Conservation (phyloP, 2,888 invertebrate species). For the Heliconius aoede region DNA sequence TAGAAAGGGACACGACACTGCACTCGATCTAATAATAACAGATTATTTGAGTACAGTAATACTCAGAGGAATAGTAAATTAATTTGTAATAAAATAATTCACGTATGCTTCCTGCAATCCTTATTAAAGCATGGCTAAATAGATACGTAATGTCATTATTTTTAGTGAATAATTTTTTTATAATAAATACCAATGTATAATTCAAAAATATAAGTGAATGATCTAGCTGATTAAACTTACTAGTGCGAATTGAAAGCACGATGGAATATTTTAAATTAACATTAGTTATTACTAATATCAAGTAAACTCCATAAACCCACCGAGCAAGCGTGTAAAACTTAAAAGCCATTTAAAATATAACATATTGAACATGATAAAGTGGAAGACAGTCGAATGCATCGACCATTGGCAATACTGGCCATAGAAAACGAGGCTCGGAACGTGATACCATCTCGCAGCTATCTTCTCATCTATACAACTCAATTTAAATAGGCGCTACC, state of each 20-base stretch:
- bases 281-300: not conserved
- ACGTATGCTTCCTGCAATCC: not conserved
- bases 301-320: not conserved
- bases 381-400: constrained; percentile 36
- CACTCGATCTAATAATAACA: not conserved
- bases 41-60: not conserved
- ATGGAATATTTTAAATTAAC: not conserved
- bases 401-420: constrained; percentile 40
- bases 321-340: not conserved
- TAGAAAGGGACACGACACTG: not conserved
- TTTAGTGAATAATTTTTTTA: no score
- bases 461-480: constrained; percentile 76
- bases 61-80: not conserved
- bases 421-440: constrained; percentile 43
- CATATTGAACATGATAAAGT: constrained; percentile 25
- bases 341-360: constrained; percentile 13
- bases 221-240: no score
- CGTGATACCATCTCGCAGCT: constrained; percentile 52
- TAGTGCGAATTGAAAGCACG: not conserved
- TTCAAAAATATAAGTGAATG: no score
- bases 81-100: not conserved
- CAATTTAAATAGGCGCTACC: constrained; percentile 69
- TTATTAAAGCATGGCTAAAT: not conserved
- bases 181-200: no score
- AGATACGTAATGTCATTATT: no score